phyloP scores from a whole-genome alignment of 2,113 vertebrate genomes.

The Rhipidura dahli region DNA sequence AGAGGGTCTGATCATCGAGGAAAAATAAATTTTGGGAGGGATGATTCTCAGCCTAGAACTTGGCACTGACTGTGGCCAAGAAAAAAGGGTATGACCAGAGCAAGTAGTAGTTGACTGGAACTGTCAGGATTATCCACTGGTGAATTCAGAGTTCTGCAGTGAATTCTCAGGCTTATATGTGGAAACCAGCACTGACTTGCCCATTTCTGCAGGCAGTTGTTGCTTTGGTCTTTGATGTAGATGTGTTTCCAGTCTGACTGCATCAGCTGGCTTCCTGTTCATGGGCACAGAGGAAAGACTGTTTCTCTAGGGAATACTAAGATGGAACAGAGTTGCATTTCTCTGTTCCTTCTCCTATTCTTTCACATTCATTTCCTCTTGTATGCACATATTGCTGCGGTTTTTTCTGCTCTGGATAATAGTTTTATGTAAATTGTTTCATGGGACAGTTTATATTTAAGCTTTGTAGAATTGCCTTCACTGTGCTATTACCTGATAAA shows the following conservation, averaged over 20 bases:
- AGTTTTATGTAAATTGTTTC: neutral
- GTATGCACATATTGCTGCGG: neutral
- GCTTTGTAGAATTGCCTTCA: neutral
- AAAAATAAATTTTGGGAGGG: neutral
- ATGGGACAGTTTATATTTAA: neutral
- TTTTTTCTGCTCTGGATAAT: neutral
- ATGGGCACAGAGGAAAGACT: rapidly evolving
- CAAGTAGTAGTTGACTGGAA: neutral
- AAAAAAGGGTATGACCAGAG: rapidly evolving
- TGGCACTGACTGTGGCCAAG: neutral
- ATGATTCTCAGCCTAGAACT: neutral
- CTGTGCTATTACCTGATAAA: neutral
- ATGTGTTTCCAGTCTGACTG: neutral
- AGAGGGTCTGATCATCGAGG: neutral
- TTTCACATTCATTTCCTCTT: neutral
- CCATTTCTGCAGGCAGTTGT: neutral
- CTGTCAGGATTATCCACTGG: neutral
- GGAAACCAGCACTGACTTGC: neutral
- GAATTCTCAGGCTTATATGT: neutral
- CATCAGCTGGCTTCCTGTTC: neutral
- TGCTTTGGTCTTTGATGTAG: neutral
- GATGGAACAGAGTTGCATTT: neutral
- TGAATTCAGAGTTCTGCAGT: neutral
- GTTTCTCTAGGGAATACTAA: neutral
- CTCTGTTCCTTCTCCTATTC: neutral